phyloP scores from a whole-genome alignment of 2,888 invertebrate genomes.

The Atethmia centrago region DNA sequence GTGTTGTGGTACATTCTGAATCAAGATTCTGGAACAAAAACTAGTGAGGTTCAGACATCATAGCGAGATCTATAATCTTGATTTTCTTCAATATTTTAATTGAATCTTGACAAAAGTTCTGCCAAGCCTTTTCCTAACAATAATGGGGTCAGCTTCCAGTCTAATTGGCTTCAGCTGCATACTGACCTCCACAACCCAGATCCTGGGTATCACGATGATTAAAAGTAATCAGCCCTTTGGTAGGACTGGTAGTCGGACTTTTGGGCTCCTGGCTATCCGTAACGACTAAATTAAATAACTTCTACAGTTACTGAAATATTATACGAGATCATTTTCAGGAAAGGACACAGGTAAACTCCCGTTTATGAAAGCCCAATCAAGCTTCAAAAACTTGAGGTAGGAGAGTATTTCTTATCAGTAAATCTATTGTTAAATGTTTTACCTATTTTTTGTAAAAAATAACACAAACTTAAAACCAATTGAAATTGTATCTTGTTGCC shows the following conservation, averaged over 20 bases:
- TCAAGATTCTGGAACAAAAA: no score
- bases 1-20: not conserved
- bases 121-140: not conserved
- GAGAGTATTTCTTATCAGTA: not conserved
- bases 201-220: no score
- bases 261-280: not conserved
- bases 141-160: not conserved
- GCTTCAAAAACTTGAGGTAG: not conserved
- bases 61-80: not conserved
- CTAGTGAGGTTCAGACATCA: not conserved
- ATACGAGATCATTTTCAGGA: not conserved
- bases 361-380: not conserved
- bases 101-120: not conserved
- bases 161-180: not conserved
- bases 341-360: not conserved
- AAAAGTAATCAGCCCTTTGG: no score
- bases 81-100: not conserved
- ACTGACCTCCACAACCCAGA: not conserved
- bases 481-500: not conserved
- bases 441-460: no score
- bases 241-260: no score
- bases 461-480: not conserved
- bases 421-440: not conserved
- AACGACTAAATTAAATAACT: not conserved
- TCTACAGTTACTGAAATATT: not conserved